phyloP scores from a whole-genome alignment of 2,113 vertebrate species.

The Saccopteryx leptura region DNA sequence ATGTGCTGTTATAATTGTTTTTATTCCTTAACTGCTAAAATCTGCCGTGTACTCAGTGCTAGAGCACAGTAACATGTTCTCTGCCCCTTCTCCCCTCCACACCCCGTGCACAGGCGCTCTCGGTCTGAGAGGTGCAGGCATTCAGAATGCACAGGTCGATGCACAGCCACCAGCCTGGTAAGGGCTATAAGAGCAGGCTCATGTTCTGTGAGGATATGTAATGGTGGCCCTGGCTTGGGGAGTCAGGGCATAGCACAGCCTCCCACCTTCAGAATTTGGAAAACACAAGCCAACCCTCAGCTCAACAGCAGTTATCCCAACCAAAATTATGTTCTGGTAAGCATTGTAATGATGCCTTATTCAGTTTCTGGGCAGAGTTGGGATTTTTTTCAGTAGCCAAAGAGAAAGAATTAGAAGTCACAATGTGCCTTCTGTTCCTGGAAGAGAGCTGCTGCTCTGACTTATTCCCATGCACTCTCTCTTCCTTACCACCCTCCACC shows the following conservation, averaged over 20 bases:
- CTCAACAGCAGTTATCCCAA: not conserved
- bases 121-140: not conserved
- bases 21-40: not conserved
- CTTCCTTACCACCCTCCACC: not conserved
- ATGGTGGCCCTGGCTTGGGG: not conserved
- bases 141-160: not conserved
- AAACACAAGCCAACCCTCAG: not conserved
- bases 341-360: not conserved
- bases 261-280: not conserved
- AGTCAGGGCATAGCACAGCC: not conserved
- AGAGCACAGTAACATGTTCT: not conserved
- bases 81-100: not conserved
- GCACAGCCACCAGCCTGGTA: no score
- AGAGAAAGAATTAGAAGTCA: not conserved
- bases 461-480: no score
- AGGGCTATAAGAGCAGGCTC: not conserved
- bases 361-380: not conserved
- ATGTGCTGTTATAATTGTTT: not conserved
- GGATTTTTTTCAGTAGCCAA: not conserved
- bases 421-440: not conserved
- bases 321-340: not conserved
- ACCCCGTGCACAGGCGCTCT: not conserved
- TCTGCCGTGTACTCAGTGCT: no score
- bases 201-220: rapidly evolving
- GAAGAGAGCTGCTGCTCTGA: not conserved